Evolutionary conservation across 1,140 invertebrate species (phyloP).

Genomic region (Megalonaias nervosa): DNA sequence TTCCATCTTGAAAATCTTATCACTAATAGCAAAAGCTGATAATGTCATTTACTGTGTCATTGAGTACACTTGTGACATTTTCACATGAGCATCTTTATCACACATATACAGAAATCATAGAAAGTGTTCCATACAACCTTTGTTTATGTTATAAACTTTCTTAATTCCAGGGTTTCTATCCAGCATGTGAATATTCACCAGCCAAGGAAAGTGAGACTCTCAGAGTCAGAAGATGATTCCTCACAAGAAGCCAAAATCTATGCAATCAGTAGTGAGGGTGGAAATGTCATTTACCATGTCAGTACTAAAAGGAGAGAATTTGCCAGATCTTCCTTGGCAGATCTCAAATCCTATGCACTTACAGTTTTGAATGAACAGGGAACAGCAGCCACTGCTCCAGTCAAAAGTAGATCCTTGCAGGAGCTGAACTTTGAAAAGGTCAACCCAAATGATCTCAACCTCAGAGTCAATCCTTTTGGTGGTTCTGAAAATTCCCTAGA

Average conservation of each 20-base stretch:
- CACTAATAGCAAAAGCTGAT: no score
- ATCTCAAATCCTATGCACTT: slow-evolving; percentile 63
- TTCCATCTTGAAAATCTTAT: no score
- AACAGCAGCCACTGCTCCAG: slow-evolving; percentile 45
- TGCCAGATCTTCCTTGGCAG: slow-evolving; percentile 43
- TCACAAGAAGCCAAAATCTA: slow-evolving; percentile 80
- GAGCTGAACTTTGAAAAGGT: slow-evolving; percentile 67
- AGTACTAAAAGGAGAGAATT: slow-evolving; percentile 66
- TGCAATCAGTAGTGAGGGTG: slow-evolving; percentile 89
- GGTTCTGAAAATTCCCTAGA: slow-evolving; percentile 64
- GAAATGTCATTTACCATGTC: slow-evolving; percentile 89
- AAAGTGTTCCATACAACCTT: no score
- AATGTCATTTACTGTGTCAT: no score
- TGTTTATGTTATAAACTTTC: background rate
- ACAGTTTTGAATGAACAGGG: slow-evolving; percentile 61
- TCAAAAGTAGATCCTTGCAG: slow-evolving; percentile 50
- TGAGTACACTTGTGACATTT: no score
- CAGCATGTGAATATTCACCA: slow-evolving; percentile 86
- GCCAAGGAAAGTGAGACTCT: slow-evolving; percentile 74
- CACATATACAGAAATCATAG: no score
- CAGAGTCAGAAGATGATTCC: slow-evolving; percentile 57
- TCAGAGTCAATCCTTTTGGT: slow-evolving; percentile 69
- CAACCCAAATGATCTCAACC: slow-evolving; percentile 60
- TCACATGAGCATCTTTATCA: no score
- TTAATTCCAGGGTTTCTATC: slow-evolving; percentile 79